Evolutionary conservation across 2,797 vertebrate genomes (phyloP).

Genomic region (Pyrocephalus nanus): DNA sequence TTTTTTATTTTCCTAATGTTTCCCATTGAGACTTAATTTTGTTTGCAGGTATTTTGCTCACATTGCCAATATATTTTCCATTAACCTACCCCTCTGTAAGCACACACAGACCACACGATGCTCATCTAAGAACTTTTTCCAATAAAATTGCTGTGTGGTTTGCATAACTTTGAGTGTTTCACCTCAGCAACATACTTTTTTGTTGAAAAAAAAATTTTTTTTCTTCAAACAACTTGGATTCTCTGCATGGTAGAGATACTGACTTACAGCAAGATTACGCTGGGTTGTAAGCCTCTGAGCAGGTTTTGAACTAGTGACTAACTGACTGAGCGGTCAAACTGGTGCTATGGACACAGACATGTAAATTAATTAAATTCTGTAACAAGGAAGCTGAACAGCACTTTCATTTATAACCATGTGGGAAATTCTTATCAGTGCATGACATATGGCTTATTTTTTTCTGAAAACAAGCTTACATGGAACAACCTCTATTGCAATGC

Average conservation of each 20-base stretch:
- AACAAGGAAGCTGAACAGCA: background rate
- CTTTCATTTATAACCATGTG: background rate
- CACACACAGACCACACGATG: background rate
- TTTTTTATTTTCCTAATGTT: background rate
- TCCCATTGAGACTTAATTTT: background rate
- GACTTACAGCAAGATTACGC: background rate
- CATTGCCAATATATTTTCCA: background rate
- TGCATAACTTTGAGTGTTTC: background rate
- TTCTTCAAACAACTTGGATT: background rate
- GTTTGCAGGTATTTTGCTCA: background rate
- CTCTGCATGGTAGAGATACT: background rate
- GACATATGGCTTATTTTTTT: background rate
- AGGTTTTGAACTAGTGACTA: background rate
- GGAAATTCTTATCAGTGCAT: background rate
- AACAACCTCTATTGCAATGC: background rate
- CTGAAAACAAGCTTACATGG: background rate
- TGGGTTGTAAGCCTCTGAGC: background rate
- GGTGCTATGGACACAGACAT: background rate
- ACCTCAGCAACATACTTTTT: background rate
- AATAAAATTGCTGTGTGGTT: background rate
- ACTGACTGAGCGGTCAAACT: background rate
- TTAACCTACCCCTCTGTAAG: background rate
- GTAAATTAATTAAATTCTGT: background rate
- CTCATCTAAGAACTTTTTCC: background rate
- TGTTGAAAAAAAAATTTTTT: background rate